Conservation (phyloP, 2,113 vertebrate species). For the Chaetops frenatus region DNA sequence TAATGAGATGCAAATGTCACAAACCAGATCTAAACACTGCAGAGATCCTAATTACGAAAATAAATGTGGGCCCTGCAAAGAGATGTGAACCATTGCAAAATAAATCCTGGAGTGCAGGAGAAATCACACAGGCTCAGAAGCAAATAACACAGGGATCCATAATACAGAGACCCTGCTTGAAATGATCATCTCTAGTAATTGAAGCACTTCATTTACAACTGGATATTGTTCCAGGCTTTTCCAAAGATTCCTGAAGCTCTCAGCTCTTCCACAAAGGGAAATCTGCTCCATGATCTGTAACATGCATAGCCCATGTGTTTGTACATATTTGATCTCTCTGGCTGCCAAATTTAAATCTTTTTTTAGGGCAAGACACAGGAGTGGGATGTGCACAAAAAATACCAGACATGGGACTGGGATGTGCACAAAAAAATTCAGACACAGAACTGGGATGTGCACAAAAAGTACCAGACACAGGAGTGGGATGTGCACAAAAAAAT, state of each 20-base stretch:
- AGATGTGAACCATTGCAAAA: neutral
- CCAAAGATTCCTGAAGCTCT: neutral
- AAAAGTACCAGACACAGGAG: neutral
- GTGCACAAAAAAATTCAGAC: neutral
- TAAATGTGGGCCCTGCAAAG: neutral
- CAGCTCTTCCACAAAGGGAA: neutral
- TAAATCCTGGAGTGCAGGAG: neutral
- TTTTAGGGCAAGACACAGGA: neutral
- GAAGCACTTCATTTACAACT: neutral
- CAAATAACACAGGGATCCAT: neutral
- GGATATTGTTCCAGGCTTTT: neutral
- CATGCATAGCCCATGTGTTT: fast-evolving
- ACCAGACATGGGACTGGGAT: neutral
- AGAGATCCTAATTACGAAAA: neutral
- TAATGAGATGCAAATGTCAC: neutral
- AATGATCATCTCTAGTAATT: neutral
- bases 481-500: too few relatives aligned
- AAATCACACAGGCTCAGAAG: neutral
- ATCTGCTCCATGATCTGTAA: neutral
- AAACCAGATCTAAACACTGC: neutral
- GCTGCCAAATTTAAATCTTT: neutral
- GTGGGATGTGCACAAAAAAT: neutral
- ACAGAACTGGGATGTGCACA: neutral
- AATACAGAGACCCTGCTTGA: neutral
- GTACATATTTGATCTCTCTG: neutral